Conservation (phyloP, 2,113 vertebrate species). For the Gadus macrocephalus region DNA sequence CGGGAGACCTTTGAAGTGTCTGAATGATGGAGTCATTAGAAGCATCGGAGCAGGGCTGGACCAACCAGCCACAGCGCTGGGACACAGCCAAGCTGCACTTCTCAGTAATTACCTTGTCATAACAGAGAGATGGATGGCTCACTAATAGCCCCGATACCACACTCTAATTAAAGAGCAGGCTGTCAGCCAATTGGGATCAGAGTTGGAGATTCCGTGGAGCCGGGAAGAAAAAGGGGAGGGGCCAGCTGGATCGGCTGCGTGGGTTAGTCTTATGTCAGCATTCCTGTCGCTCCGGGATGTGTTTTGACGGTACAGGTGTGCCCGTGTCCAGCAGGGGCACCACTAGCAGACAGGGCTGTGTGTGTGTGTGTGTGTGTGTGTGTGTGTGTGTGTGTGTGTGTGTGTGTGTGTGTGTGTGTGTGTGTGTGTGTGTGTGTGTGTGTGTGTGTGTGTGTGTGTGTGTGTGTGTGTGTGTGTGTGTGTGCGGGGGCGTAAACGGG, state of each 20-base stretch:
- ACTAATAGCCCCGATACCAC: conserved; percentile 12
- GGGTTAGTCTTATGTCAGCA: conserved; percentile 33
- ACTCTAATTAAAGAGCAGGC: conserved; percentile 33
- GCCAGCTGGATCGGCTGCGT: conserved; percentile 10
- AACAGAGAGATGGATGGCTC: conserved; percentile 18
- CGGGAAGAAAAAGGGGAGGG: background rate
- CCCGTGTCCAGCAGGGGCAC: background rate
- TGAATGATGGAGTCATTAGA: conserved; percentile 34
- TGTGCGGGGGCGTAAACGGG: conserved; percentile 7
- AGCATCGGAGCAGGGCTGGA: background rate
- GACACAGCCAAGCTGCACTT: conserved; percentile 10
- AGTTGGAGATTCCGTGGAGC: conserved; percentile 3
- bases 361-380: background rate
- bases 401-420: too few relatives aligned
- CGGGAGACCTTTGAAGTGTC: conserved; percentile 34
- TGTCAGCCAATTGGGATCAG: conserved; percentile 14
- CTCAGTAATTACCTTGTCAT: conserved; percentile 42
- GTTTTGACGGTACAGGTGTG: conserved; percentile 24
- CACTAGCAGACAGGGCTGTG: background rate
- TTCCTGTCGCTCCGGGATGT: background rate
- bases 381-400: too few relatives aligned
- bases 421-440: background rate
- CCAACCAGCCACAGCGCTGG: background rate
- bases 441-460: too few relatives aligned
- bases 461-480: too few relatives aligned